Evolutionary conservation across 2,888 invertebrate species (phyloP).

Genomic region (Spisula solida): DNA sequence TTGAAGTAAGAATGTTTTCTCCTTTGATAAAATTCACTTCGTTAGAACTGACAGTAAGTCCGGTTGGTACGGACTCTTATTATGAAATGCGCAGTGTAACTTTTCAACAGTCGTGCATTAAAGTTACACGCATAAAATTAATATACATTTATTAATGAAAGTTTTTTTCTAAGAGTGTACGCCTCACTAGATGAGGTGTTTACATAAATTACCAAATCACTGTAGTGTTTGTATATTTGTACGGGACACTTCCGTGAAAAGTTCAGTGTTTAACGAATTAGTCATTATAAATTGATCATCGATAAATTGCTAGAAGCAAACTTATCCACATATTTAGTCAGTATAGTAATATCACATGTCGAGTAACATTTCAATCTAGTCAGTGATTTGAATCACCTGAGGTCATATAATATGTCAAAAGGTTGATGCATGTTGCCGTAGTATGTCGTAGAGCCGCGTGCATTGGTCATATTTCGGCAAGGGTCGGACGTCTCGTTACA

Average conservation of each 20-base stretch:
- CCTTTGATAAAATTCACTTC: neutral
- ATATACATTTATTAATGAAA: no score
- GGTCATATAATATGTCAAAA: neutral
- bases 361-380: neutral
- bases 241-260: neutral
- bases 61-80: neutral
- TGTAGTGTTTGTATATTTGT: neutral
- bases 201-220: neutral
- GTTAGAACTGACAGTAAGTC: neutral
- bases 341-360: constrained; percentile 7
- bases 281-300: neutral
- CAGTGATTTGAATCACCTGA: neutral
- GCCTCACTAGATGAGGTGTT: neutral
- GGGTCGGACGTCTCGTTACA: neutral
- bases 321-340: constrained; percentile 19
- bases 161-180: neutral
- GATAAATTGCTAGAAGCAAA: constrained; percentile 1
- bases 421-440: neutral
- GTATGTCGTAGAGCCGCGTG: neutral
- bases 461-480: neutral
- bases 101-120: neutral
- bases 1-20: neutral
- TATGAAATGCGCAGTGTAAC: neutral
- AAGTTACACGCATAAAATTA: no score
- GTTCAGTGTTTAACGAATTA: neutral